Conservation (phyloP, 2,113 vertebrate species). For the Pionites leucogaster region DNA sequence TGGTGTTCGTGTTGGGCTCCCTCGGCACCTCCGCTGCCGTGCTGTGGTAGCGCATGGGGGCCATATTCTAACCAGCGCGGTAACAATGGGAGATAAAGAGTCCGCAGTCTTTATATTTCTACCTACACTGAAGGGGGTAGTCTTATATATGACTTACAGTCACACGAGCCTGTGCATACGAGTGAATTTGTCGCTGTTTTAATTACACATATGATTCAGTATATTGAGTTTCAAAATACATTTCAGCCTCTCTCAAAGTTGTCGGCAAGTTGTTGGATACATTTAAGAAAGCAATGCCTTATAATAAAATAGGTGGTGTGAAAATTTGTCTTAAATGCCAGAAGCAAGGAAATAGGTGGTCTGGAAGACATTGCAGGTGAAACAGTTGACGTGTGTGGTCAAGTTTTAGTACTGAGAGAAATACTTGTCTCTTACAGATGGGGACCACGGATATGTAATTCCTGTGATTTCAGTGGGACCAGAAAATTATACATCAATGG, state of each 20-base stretch:
- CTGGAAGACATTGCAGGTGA: neutral
- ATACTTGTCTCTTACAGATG: accelerated
- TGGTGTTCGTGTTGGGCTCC: too few relatives aligned
- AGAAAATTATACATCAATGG: neutral
- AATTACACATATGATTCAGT: neutral
- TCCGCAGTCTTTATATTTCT: accelerated
- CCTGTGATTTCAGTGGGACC: neutral
- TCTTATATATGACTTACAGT: accelerated
- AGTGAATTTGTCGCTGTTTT: neutral
- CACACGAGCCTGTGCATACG: accelerated
- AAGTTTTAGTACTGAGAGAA: neutral
- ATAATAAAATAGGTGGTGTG: accelerated
- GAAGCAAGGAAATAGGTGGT: neutral
- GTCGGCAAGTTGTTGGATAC: neutral
- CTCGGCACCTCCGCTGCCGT: neutral
- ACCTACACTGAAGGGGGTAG: accelerated
- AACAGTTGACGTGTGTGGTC: neutral
- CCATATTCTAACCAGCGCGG: accelerated
- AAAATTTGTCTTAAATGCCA: neutral
- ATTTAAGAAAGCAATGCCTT: neutral
- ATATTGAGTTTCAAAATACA: neutral
- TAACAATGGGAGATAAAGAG: neutral
- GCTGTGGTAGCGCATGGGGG: neutral
- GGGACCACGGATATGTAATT: neutral
- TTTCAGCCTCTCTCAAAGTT: neutral